Evolutionary conservation across 35 echinoderm and acorn worm species (phyloP).

Genomic region (Anneissia japonica): DNA sequence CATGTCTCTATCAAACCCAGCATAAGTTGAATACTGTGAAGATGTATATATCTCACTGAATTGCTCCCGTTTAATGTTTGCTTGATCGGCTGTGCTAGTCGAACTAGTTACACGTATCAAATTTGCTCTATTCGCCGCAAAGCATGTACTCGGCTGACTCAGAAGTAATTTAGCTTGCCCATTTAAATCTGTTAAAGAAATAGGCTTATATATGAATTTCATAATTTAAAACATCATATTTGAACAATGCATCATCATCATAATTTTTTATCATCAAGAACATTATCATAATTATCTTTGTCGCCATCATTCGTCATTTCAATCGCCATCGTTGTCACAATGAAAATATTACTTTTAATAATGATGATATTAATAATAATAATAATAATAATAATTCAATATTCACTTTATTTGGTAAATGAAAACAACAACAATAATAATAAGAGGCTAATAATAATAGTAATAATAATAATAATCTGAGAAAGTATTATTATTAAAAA

Average conservation of each 20-base stretch:
- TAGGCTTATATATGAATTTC: neutral
- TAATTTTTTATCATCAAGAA: too few species aligned
- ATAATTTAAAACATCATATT: too few species aligned
- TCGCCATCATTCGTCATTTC: too few species aligned
- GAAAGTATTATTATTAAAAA: neutral
- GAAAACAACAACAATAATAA: neutral
- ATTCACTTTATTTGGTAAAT: too few species aligned
- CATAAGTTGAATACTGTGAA: neutral
- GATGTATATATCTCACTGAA: neutral
- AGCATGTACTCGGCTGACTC: slow-evolving; percentile 87
- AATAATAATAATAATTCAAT: neutral
- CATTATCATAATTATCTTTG: too few species aligned
- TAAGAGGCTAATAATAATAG: neutral
- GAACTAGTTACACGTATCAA: neutral
- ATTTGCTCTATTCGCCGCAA: slow-evolving; percentile 62
- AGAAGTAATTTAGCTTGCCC: slow-evolving; percentile 47
- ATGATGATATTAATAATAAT: neutral
- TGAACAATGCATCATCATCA: too few species aligned
- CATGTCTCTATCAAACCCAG: neutral
- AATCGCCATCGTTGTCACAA: too few species aligned
- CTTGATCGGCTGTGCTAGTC: neutral
- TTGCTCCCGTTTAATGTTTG: neutral
- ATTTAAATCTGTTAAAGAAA: slow-evolving; percentile 24
- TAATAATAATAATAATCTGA: neutral
- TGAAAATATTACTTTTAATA: too few species aligned